These are phyloP conservation scores for Scyliorhinus canicula DNA, from an alignment of 2,797 vertebrate species.

Conservation along the genomic window DNA sequence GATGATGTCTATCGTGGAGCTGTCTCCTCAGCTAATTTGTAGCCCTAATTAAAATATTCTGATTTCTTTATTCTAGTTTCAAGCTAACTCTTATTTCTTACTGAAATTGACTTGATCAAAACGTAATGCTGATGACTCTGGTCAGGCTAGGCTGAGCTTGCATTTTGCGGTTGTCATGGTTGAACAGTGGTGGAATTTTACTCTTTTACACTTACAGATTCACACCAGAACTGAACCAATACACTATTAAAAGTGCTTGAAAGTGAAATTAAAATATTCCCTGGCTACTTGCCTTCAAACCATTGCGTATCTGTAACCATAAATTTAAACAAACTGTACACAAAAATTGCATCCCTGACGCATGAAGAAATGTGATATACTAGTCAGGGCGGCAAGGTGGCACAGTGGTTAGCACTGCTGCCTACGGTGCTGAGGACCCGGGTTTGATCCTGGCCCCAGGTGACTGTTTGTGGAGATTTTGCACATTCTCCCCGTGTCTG, in stretches of 20 bases:
- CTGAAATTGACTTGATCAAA: slow-evolving; percentile 3
- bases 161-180: neutral
- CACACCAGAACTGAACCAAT: neutral
- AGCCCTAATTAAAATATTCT: neutral
- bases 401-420: too few relatives aligned
- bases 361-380: too few relatives aligned
- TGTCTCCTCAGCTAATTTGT: neutral
- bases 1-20: neutral
- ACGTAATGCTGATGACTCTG: neutral
- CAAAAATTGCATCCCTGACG: neutral
- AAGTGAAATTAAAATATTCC: neutral
- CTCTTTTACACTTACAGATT: neutral
- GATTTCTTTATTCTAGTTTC: neutral
- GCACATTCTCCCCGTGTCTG: too few relatives aligned
- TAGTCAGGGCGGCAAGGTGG: too few relatives aligned
- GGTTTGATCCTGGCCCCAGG: too few relatives aligned
- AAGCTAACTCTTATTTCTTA: neutral
- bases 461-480: too few relatives aligned
- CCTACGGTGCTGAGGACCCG: too few relatives aligned
- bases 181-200: neutral
- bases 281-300: neutral
- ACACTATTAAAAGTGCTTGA: neutral
- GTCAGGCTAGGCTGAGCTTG: neutral
- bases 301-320: neutral
- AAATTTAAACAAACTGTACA: neutral